These are phyloP conservation scores for Alouatta caraya DNA, from an alignment of 2,797 vertebrate species.

Conservation along the genomic window DNA sequence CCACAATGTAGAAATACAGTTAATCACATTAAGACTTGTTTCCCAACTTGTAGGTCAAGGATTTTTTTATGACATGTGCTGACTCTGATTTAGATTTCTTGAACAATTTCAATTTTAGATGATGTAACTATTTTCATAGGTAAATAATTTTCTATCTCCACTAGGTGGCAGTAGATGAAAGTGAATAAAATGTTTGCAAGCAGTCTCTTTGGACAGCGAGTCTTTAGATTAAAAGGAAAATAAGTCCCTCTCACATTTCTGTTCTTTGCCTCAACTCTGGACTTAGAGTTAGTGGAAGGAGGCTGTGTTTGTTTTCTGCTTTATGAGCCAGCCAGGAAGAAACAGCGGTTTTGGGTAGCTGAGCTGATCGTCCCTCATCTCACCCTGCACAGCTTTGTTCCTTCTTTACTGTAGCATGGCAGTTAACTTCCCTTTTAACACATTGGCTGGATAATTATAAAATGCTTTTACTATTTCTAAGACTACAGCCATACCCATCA, in stretches of 20 bases:
- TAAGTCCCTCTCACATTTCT: neutral
- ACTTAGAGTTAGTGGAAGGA: neutral
- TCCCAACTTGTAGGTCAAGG: neutral
- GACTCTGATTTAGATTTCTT: neutral
- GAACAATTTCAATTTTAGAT: neutral
- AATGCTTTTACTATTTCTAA: neutral
- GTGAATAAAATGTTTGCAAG: constrained; percentile 22
- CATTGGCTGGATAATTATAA: neutral
- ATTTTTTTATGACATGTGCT: neutral
- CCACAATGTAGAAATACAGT: neutral
- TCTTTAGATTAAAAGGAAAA: neutral
- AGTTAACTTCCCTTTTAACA: neutral
- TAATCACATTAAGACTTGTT: neutral
- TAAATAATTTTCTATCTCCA: constrained; percentile 32
- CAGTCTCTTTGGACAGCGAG: neutral
- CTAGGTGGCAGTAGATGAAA: constrained; percentile 84
- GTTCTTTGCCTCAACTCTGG: neutral
- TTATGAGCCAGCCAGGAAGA: neutral
- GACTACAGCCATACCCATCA: neutral
- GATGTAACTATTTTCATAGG: constrained; percentile 30
- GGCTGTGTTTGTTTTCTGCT: neutral
- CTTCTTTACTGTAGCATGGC: neutral
- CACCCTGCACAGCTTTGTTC: neutral
- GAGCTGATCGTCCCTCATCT: neutral
- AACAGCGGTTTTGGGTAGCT: neutral